These are phyloP conservation scores for Hemibagrus guttatus DNA, from an alignment of 2,797 vertebrate species.

Conservation along the genomic window DNA sequence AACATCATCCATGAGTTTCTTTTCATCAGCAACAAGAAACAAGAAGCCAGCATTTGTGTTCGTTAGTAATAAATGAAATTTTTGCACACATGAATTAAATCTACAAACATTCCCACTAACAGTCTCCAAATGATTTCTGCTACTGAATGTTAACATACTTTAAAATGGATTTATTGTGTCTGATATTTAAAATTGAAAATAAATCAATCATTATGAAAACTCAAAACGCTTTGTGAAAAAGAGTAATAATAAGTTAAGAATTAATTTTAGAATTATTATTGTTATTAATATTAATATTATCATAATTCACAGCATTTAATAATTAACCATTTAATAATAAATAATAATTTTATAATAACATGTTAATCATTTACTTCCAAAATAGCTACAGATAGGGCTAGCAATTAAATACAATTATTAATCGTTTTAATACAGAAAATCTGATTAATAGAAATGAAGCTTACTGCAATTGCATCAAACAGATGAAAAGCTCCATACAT, in stretches of 20 bases:
- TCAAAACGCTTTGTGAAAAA: not conserved
- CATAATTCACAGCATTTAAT: too few species aligned
- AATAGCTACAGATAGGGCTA: not conserved
- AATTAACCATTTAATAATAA: too few species aligned
- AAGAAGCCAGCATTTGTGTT: not conserved
- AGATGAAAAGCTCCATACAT: conserved; percentile 78
- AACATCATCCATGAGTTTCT: not conserved
- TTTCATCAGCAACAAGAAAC: not conserved
- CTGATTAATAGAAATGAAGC: conserved; percentile 43
- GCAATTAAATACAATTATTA: not conserved
- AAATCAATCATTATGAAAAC: not conserved
- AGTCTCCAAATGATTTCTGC: not conserved
- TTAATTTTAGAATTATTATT: too few species aligned
- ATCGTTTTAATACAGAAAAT: not conserved
- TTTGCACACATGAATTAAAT: not conserved
- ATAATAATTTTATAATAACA: not conserved
- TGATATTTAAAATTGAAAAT: not conserved
- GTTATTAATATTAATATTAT: too few species aligned
- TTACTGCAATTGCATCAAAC: conserved; percentile 79
- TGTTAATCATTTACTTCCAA: too few species aligned
- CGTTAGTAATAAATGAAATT: not conserved
- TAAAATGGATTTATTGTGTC: not conserved
- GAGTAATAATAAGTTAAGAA: too few species aligned
- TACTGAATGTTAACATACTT: not conserved
- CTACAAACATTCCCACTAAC: too few species aligned